Conservation (phyloP, 2,113 vertebrate species). For the Emydocephalus ijimae region DNA sequence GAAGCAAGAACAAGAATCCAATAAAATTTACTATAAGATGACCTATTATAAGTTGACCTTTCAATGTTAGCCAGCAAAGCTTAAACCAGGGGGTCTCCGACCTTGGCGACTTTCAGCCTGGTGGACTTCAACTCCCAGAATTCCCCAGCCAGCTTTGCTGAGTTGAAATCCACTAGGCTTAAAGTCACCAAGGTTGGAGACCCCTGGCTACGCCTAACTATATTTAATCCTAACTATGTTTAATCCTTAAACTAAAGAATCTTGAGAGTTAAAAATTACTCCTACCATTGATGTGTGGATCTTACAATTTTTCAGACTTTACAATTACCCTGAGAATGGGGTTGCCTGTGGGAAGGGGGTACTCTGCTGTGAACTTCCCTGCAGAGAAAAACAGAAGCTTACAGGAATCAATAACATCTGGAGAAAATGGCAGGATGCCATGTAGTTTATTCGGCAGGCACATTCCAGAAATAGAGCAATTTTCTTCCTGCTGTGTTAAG, state of each 20-base stretch:
- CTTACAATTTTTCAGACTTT: neutral
- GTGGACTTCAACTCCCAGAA: too few species aligned
- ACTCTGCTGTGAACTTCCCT: neutral
- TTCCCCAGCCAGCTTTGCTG: too few species aligned
- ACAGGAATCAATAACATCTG: neutral
- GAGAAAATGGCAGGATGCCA: neutral
- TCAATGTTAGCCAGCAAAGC: neutral
- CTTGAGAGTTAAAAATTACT: neutral
- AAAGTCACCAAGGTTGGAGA: too few species aligned
- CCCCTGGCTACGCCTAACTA: too few species aligned
- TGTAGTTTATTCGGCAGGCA: neutral
- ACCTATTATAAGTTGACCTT: neutral
- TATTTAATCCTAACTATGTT: neutral
- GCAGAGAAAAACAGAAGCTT: slow-evolving; percentile 7
- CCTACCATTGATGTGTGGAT: neutral
- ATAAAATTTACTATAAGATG: neutral
- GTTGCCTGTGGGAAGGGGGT: neutral
- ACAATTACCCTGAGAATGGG: neutral
- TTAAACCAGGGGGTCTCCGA: neutral
- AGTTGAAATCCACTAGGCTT: too few species aligned
- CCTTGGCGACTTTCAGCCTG: too few species aligned
- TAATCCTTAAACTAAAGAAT: neutral
- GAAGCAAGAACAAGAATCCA: neutral
- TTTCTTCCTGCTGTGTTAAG: neutral
- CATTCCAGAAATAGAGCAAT: neutral